These are phyloP conservation scores for Himalopsyche phryganea DNA, from an alignment of 1,140 invertebrate species.

Conservation along the genomic window DNA sequence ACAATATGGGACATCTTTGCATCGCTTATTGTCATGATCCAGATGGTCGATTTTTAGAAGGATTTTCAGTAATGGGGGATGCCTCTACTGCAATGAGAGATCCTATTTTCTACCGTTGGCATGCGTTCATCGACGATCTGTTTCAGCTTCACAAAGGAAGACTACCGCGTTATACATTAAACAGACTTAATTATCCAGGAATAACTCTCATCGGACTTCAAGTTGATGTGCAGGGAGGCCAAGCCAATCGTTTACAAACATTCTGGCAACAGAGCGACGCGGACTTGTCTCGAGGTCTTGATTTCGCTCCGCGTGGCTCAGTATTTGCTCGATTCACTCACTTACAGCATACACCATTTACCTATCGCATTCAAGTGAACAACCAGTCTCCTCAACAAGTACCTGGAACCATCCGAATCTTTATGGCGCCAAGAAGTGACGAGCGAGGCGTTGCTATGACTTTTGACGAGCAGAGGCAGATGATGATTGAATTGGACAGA, in stretches of 20 bases:
- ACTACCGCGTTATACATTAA: constrained; percentile 58
- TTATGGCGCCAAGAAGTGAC: constrained; percentile 67
- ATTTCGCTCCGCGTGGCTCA: constrained; percentile 68
- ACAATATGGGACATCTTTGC: constrained; percentile 65
- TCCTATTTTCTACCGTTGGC: constrained; percentile 82
- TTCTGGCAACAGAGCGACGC: constrained; percentile 74
- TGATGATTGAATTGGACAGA: constrained; percentile 78
- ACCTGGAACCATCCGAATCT: constrained; percentile 71
- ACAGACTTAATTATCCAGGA: constrained; percentile 56
- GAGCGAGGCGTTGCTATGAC: constrained; percentile 61
- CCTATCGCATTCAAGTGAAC: constrained; percentile 62
- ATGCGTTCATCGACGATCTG: constrained; percentile 74
- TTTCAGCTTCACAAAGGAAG: constrained; percentile 74
- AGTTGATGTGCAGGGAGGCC: constrained; percentile 46
- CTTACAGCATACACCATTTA: constrained; percentile 70
- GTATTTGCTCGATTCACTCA: constrained; percentile 70
- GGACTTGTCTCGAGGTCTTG: constrained; percentile 70
- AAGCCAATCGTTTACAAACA: constrained; percentile 58
- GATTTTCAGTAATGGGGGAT: constrained; percentile 63
- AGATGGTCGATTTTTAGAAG: constrained; percentile 50
- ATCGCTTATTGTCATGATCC: constrained; percentile 71
- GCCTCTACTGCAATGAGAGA: constrained; percentile 76
- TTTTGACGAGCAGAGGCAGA: constrained; percentile 61
- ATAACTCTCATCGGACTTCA: constrained; percentile 56
- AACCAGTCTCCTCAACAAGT: constrained; percentile 48